Evolutionary conservation across 2,888 invertebrate genomes (phyloP), one percentile per base, ranked within the genome.

Genomic region (Ashinkailepas kermadecensis): DNA sequence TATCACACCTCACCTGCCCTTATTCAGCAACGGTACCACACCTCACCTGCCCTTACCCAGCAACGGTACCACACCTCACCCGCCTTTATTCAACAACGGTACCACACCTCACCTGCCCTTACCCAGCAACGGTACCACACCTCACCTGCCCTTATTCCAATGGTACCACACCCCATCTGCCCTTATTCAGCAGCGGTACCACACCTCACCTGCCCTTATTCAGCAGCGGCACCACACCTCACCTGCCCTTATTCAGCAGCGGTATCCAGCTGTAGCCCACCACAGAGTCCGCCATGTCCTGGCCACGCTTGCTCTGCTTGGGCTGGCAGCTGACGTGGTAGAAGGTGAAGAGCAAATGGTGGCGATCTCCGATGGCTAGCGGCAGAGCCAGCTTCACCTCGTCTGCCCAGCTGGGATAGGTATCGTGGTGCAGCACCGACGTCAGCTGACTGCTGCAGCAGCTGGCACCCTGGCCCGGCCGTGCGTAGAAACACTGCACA

Each of bases 231-330:
- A 64, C 6, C 62, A 59, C 59, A 59, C 74, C 74, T 39, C 85
- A 90, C 90, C 90, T 88, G 83, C 94, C 95, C 88, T 94, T 95
- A 84, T 91, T 90, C 81, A 96, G 88, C 74, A 99, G 89, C 0
- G 97, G 95, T 83, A 95, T 88, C 98, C 98, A 99, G 0, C 97
- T 93, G 88, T 95, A 97, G 83, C 99, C 99, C 81, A 98, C 94
- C 85, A 95, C 92, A 21, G 83, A 83, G 74, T 85, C 85, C 21
- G 83, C 83, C 64, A 83, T 82, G 70, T 83, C 83, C 81, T 84
- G 83, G 25, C 83, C 84, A 39, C 82, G 83, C 81, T 83, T 84
- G 86, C 93, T 93, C 85, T 91, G 91, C 87, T 94, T 93, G 81
- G 93, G 91, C 88, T 96, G 94, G 87, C 98, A 97, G 83, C 96